Evolutionary conservation across 1,140 invertebrate species (phyloP).

Genomic region (Drosophila ohnishii): DNA sequence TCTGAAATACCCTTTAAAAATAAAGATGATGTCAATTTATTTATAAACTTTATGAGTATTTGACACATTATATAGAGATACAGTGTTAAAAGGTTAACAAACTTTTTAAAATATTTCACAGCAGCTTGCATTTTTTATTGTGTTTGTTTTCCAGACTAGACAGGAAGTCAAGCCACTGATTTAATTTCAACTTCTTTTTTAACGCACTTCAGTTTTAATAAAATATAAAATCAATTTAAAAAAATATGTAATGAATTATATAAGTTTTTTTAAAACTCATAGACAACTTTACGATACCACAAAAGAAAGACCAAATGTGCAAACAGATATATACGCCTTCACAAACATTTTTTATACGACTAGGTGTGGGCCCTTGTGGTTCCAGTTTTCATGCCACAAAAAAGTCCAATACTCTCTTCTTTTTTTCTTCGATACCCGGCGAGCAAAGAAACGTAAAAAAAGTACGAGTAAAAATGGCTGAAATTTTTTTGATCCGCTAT

Average conservation of each 20-base stretch:
- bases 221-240: too few relatives aligned
- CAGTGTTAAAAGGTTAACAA: not conserved
- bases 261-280: too few relatives aligned
- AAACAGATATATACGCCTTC: not conserved
- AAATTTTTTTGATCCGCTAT: constrained; percentile 31
- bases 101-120: too few relatives aligned
- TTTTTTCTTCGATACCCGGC: constrained; percentile 16
- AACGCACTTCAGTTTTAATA: too few relatives aligned
- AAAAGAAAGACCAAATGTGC: not conserved
- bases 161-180: not conserved
- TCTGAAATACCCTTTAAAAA: constrained; percentile 13
- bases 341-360: constrained; percentile 10
- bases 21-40: not conserved
- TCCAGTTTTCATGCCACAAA: constrained; percentile 12
- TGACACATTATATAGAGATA: not conserved
- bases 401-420: constrained; percentile 9
- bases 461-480: constrained; percentile 31
- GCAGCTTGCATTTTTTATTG: too few relatives aligned
- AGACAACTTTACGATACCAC: not conserved
- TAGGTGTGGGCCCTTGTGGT: constrained; percentile 8
- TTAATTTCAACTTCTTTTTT: not conserved
- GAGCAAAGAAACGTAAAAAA: constrained; percentile 51
- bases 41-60: not conserved
- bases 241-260: too few relatives aligned
- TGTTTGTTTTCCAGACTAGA: not conserved